A percentile compares a stretch with the other conserved stretches of the same genome.
Evolutionary conservation across 2,113 vertebrate genomes (phyloP).

Genomic region (Ranitomeya variabilis): DNA sequence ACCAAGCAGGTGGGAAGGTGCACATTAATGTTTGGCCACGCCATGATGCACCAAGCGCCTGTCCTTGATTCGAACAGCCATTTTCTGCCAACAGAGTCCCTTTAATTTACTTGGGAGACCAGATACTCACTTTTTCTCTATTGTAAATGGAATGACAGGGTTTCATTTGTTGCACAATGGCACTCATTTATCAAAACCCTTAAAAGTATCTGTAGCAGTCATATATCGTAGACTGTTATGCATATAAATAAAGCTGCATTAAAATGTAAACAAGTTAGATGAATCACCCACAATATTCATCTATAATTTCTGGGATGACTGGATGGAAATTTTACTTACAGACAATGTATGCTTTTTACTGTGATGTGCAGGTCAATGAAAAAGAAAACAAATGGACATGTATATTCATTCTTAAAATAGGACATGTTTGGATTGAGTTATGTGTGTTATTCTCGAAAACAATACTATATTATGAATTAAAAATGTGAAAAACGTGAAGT

Average conservation of each 20-base stretch:
- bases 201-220: slow-evolving; percentile 7
- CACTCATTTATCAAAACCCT: background rate
- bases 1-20: no score
- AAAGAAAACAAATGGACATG: background rate
- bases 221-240: background rate
- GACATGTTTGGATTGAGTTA: background rate
- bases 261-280: slow-evolving; percentile 19
- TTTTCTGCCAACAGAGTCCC: no score
- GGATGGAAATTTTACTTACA: slow-evolving; percentile 13
- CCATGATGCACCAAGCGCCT: no score
- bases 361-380: background rate
- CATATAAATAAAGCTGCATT: slow-evolving; percentile 19
- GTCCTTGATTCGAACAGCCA: no score
- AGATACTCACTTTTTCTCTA: background rate
- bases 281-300: slow-evolving; percentile 8
- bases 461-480: no score
- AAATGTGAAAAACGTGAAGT: no score
- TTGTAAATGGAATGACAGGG: slow-evolving; percentile 29
- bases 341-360: background rate
- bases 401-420: background rate
- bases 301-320: slow-evolving; percentile 10
- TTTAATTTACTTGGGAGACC: background rate
- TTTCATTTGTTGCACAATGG: slow-evolving; percentile 6
- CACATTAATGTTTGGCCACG: no score
- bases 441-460: background rate